Conservation (phyloP, 2,888 invertebrate species). For the Pristionchus mayeri region DNA sequence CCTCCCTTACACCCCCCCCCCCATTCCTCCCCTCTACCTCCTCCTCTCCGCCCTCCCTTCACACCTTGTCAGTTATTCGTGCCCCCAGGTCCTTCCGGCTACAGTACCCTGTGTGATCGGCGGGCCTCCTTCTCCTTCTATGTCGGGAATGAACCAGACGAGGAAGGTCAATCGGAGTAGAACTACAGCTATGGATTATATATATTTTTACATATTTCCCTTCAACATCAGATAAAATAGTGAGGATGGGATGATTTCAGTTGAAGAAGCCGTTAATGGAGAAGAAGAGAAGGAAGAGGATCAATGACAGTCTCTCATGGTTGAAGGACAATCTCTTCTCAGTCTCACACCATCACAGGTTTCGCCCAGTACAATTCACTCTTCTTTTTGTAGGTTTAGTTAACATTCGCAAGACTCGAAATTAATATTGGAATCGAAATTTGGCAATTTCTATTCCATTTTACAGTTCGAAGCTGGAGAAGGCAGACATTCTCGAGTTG, state of each 20-base stretch:
- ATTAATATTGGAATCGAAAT: no score
- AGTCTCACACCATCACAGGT: slow-evolving; percentile 53
- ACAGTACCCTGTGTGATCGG: neutral
- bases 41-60: neutral
- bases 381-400: neutral
- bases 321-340: slow-evolving; percentile 56
- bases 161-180: neutral
- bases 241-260: slow-evolving; percentile 6
- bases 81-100: slow-evolving; percentile 3
- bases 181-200: no score
- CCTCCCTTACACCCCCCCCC: neutral
- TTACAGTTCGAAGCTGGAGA: slow-evolving; percentile 85
- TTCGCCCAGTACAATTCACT: neutral
- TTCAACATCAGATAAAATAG: no score
- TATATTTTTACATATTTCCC: no score
- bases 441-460: neutral
- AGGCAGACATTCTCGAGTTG: slow-evolving; percentile 96
- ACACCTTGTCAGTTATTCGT: slow-evolving; percentile 28
- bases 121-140: neutral
- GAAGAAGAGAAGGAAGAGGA: slow-evolving; percentile 60
- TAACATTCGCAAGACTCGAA: neutral
- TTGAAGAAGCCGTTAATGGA: slow-evolving; percentile 69
- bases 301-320: slow-evolving; percentile 58
- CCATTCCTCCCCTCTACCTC: neutral
- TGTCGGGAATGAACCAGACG: slow-evolving; percentile 16